A percentile compares a stretch with the other conserved stretches of the same genome.
phyloP scores from a whole-genome alignment of 2,113 vertebrate species.

The Hystrix brachyura region DNA sequence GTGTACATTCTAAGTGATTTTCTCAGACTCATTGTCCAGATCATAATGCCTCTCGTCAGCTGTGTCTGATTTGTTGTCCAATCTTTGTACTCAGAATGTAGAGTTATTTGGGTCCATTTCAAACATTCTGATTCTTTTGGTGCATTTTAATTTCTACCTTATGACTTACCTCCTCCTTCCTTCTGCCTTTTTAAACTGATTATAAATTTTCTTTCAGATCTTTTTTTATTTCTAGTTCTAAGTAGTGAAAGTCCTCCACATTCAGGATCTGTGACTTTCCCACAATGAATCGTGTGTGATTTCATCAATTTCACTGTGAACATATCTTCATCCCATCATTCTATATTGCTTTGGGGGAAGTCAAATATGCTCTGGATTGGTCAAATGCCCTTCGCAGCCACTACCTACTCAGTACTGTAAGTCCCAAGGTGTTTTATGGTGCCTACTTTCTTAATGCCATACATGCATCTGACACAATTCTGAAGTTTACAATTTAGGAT shows the following conservation, averaged over 20 bases:
- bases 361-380: background rate
- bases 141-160: background rate
- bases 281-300: background rate
- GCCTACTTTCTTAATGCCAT: background rate
- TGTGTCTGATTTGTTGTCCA: background rate
- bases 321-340: background rate
- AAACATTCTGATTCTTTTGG: slow-evolving; percentile 42
- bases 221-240: slow-evolving; percentile 40
- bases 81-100: slow-evolving; percentile 22
- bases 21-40: background rate
- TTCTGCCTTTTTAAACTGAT: background rate
- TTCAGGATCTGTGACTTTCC: background rate
- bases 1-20: background rate
- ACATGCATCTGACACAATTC: background rate
- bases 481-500: background rate
- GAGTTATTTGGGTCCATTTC: background rate
- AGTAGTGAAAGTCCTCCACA: background rate
- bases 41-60: background rate
- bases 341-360: background rate
- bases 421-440: background rate
- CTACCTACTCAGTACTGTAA: background rate
- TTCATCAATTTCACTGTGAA: background rate
- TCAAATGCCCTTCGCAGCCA: background rate
- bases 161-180: background rate
- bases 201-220: background rate